Conservation (phyloP, 2,113 vertebrate species). For the Ranitomeya imitator region DNA sequence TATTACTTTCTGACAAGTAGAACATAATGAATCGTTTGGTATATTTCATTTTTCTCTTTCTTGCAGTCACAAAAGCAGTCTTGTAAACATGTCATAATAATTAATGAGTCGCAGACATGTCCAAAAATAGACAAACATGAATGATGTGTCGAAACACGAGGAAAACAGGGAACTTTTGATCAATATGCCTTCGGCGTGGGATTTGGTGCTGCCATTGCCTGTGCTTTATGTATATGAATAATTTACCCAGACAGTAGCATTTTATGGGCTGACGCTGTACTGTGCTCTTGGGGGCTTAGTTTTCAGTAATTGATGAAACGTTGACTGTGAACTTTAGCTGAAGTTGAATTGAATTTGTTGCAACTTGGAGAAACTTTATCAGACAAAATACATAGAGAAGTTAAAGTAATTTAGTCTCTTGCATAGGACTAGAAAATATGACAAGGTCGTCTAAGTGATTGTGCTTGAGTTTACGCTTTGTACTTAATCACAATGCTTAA, state of each 20-base stretch:
- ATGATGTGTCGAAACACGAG: slow-evolving; percentile 33
- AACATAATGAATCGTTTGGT: slow-evolving; percentile 15
- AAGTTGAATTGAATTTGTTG: not conserved
- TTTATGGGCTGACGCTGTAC: slow-evolving; percentile 30
- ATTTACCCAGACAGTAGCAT: slow-evolving; percentile 27
- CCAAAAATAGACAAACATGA: slow-evolving; percentile 44
- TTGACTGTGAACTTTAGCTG: slow-evolving; percentile 2
- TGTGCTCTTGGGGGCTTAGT: slow-evolving; percentile 34
- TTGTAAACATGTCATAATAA: slow-evolving; percentile 40
- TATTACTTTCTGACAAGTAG: slow-evolving; percentile 7
- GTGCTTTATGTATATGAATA: slow-evolving; percentile 46
- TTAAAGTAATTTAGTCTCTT: not conserved
- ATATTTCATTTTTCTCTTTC: slow-evolving; percentile 31
- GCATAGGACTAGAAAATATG: not conserved
- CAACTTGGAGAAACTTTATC: slow-evolving; percentile 19
- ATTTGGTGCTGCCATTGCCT: slow-evolving; percentile 18
- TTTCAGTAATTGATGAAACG: slow-evolving; percentile 40
- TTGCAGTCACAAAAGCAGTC: not conserved
- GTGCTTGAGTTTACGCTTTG: not conserved
- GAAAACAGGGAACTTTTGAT: slow-evolving; percentile 39
- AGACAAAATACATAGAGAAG: not conserved
- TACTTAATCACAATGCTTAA: not conserved
- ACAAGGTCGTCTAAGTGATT: not conserved
- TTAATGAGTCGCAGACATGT: slow-evolving; percentile 39
- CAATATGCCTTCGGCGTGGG: slow-evolving; percentile 35